A percentile compares a stretch with the other conserved stretches of the same genome.
Conservation (phyloP, 1,140 invertebrate species). For the Rhagoletis zephyria region DNA sequence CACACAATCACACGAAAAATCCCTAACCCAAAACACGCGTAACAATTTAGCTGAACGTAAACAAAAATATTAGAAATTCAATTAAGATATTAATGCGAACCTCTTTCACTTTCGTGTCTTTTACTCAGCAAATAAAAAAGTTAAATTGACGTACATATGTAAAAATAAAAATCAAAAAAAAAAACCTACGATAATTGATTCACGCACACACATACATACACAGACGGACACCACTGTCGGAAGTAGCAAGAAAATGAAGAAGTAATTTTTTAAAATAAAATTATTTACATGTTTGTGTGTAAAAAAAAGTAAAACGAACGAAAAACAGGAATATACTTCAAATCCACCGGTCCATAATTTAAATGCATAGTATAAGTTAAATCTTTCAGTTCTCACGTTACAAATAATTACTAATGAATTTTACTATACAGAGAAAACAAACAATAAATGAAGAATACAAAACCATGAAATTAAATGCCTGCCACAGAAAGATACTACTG, state of each 20-base stretch:
- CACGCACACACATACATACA: neutral
- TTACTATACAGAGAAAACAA: slow-evolving; percentile 51
- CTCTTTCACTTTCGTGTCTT: slow-evolving; percentile 74
- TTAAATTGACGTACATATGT: slow-evolving; percentile 48
- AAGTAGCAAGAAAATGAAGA: neutral
- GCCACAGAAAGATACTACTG: slow-evolving; percentile 62
- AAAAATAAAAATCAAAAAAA: neutral
- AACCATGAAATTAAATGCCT: slow-evolving; percentile 73
- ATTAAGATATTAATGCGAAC: slow-evolving; percentile 60
- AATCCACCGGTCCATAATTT: slow-evolving; percentile 40
- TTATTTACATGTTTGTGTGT: neutral
- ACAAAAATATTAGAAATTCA: slow-evolving; percentile 61
- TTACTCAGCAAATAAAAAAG: slow-evolving; percentile 61
- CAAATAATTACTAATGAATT: slow-evolving; percentile 41
- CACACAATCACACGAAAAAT: slow-evolving; percentile 20
- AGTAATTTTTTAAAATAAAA: slow-evolving; percentile 32
- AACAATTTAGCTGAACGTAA: slow-evolving; percentile 57
- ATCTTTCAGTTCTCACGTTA: slow-evolving; percentile 55
- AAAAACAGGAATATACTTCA: slow-evolving; percentile 28
- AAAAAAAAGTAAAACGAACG: neutral
- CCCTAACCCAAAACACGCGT: slow-evolving; percentile 47
- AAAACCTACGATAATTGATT: neutral
- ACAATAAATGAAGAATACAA: slow-evolving; percentile 63
- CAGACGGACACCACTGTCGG: neutral
- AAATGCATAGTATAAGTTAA: slow-evolving; percentile 52